Conservation (phyloP, 2,113 vertebrate genomes). For the Anhinga anhinga region DNA sequence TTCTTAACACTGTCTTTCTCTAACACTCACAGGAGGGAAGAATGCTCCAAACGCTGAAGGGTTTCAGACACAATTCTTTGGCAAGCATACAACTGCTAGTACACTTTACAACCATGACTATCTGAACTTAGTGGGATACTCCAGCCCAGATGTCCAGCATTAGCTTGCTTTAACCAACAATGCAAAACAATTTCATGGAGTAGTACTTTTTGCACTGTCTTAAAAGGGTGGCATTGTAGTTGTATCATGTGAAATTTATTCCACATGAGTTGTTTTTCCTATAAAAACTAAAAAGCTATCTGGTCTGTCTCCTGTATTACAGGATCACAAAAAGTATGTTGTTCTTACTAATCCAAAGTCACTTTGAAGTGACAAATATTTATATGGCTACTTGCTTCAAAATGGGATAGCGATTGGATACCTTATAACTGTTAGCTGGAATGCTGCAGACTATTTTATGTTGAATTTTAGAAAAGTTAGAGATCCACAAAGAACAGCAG, state of each 20-base stretch:
- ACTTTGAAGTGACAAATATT: background rate
- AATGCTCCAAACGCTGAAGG: background rate
- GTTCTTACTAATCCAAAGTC: background rate
- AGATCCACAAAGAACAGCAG: background rate
- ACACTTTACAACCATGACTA: background rate
- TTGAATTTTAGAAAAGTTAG: background rate
- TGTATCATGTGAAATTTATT: background rate
- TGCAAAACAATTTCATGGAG: background rate
- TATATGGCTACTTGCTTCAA: background rate
- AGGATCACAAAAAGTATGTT: background rate
- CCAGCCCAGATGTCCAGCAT: background rate
- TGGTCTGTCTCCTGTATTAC: background rate
- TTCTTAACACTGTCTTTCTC: background rate
- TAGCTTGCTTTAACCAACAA: background rate
- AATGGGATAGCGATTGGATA: too few relatives aligned
- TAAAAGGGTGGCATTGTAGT: background rate
- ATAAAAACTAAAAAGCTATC: background rate
- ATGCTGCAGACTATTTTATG: background rate
- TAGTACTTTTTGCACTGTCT: background rate
- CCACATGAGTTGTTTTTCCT: background rate
- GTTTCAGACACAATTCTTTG: background rate
- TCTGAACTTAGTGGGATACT: background rate
- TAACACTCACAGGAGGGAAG: background rate
- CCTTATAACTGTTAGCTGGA: background rate
- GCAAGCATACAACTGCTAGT: background rate